Evolutionary conservation across 2,113 vertebrate genomes (phyloP).

Genomic region (Takifugu bimaculatus): DNA sequence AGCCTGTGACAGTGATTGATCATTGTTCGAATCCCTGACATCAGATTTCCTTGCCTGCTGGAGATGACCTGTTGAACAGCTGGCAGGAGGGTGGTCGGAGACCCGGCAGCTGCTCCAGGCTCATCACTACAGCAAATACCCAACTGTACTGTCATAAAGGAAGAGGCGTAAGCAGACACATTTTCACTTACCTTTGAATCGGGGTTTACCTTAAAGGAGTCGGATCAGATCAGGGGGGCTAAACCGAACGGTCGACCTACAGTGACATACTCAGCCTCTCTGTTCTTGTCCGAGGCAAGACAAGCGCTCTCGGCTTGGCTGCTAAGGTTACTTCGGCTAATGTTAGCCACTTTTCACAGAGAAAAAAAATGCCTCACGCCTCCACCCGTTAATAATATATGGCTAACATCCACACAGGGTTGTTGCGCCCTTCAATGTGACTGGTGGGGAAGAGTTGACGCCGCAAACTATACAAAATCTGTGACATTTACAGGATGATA

Average conservation of each 20-base stretch:
- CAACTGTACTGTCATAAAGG: not conserved
- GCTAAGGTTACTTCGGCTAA: slow-evolving; percentile 48
- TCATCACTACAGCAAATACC: not conserved
- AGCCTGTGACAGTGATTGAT: not conserved
- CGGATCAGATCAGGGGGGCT: slow-evolving; percentile 29
- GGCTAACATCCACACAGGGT: not conserved
- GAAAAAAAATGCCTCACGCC: slow-evolving; percentile 9
- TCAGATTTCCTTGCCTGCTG: not conserved
- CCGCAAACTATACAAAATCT: not conserved
- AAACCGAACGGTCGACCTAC: slow-evolving; percentile 11
- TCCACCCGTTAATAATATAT: not conserved
- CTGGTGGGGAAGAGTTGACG: not conserved
- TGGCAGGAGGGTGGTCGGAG: slow-evolving; percentile 4
- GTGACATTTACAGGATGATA: not conserved
- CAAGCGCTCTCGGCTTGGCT: slow-evolving; percentile 26
- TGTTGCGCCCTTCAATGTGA: not conserved
- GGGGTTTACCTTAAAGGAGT: not conserved
- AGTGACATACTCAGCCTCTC: slow-evolving; percentile 36
- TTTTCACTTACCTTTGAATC: slow-evolving; percentile 42
- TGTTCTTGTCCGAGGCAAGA: slow-evolving; percentile 17
- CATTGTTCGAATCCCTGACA: not conserved
- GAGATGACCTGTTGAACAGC: slow-evolving; percentile 49
- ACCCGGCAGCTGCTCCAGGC: slow-evolving; percentile 10
- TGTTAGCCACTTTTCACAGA: slow-evolving; percentile 41
- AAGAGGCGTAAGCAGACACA: not conserved